Evolutionary conservation across 1,140 invertebrate species (phyloP), one percentile per base, ranked within the genome.

Genomic region (Drosophila nannoptera): DNA sequence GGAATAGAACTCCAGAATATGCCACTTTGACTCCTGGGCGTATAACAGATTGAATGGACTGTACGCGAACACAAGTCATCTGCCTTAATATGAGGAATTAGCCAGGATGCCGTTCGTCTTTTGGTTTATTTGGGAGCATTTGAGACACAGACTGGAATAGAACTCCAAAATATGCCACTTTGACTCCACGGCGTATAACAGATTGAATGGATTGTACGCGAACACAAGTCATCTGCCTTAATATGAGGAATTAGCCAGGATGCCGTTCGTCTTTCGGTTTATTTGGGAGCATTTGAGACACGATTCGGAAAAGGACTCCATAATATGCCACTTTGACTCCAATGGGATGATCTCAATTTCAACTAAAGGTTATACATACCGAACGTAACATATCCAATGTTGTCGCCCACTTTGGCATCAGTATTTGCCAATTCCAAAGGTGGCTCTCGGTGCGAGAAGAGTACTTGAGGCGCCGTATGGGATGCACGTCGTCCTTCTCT

Each of bases 311-410:
- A 5, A 11, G 11, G 14, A 35, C 4, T 11, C 12, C 29, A 38
- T 48, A 69, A 61, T 72, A 72, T 76, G 70, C 65, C 70, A 78
- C 74, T 82, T 78, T 71, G 49, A 33, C 74, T 78, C 78, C 76
- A 12, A 22, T 6, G 9, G 31, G 14, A 1, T 1, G 35, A 29
- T 11, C 5, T 3, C n/a, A 4, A 7, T 12, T 43, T 8, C 0
- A 32, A 3, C 12, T 5, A n/a, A 68, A 35, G 5, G 5, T 1
- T 6, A 7, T 0, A 73, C 92, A 92, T 90, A 96, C 97, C 97
- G 92, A 99, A 99, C 77, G 98, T 99, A 82, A 99, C 98, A 91
- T 99, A 99, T 87, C 98, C 98, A 90, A 99, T 98, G 90, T 99
- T 99, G 78, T 99, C 97, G 69, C 97, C 98, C 64, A 96, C 94